Percentiles rank a stretch among this genome's conserved stretches.
Evolutionary conservation across 2,113 vertebrate genomes (phyloP).

Genomic region (Leuciscus idus): DNA sequence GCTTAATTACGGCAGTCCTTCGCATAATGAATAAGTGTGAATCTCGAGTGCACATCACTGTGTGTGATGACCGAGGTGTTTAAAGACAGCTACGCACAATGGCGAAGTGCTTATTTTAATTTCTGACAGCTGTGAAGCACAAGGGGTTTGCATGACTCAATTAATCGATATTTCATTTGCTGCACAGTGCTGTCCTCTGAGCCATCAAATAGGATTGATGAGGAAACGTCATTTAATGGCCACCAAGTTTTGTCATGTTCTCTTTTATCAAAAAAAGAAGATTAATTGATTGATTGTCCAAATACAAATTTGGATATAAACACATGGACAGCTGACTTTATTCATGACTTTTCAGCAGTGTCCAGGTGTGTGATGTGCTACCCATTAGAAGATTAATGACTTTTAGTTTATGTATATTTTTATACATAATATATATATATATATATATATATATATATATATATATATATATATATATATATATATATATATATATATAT

Average conservation of each 20-base stretch:
- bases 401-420: not conserved
- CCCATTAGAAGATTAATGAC: not conserved
- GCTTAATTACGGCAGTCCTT: not conserved
- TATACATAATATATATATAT: not conserved
- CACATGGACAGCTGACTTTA: too few species aligned
- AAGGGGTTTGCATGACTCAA: conserved; percentile 4
- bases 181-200: not conserved
- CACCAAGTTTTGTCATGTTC: not conserved
- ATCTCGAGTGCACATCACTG: not conserved
- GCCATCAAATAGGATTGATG: not conserved
- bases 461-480: too few species aligned
- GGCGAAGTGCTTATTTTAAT: conserved; percentile 18
- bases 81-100: not conserved
- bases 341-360: too few species aligned
- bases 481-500: too few species aligned
- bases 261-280: not conserved
- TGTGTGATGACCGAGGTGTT: conserved; percentile 6
- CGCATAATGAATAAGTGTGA: not conserved
- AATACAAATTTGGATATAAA: too few species aligned
- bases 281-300: not conserved
- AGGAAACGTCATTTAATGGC: not conserved
- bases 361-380: too few species aligned
- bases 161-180: conserved; percentile 8
- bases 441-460: rapidly evolving
- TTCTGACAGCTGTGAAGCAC: conserved; percentile 11